Base-by-base conservation (phyloP, 1,140 invertebrate genomes). In the Anastatus disparis region DNA sequence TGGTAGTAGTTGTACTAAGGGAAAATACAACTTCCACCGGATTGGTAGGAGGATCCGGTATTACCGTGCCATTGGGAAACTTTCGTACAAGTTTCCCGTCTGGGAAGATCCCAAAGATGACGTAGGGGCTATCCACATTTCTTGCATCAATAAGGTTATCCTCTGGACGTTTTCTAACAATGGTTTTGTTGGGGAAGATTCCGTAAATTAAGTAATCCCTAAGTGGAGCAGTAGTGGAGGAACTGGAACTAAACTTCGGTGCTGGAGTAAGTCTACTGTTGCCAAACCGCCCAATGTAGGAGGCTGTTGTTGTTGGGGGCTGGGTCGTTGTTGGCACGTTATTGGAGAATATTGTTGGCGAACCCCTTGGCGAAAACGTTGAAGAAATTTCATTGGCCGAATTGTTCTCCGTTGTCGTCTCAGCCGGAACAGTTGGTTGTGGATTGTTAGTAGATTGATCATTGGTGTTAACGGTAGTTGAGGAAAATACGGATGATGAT, bases 81-180 rank as follows among this genome's bases (percentile, higher is more conserved):
- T 90, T 92, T 79, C 90, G 88, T 76, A 92, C 89, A 81, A 92
- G 84, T 79, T 89, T 91, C 79, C 91, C 91, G 86, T 92, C 91
- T 74, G 91, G 90, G 81, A 89, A 89, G 75, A 92, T 88, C 80
- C 91, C 91, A 77, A 91, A 90, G 81, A 92, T 88, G 73, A 92
- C 88, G 80, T 89, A 91, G 65, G 90, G 90, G 76, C 89, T 90
- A 74, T 90, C 87, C 76, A 90, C 87, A 81, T 89, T 90, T 79
- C 90, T 88, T 77, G 88, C 84, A 78, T 89, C 89, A 79, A 90
- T 87, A 75, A 88, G 75, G 78, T 90, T 88, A 77, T 90, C 88
- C 77, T 89, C 89, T 70, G 91, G 90, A 69, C 89, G 87, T 85
- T 92, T 92, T 79, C 90, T 88, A 76, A 92, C 89, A 76, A 92